Conservation (phyloP, 2,797 vertebrate species). For the Cetoscarus ocellatus region DNA sequence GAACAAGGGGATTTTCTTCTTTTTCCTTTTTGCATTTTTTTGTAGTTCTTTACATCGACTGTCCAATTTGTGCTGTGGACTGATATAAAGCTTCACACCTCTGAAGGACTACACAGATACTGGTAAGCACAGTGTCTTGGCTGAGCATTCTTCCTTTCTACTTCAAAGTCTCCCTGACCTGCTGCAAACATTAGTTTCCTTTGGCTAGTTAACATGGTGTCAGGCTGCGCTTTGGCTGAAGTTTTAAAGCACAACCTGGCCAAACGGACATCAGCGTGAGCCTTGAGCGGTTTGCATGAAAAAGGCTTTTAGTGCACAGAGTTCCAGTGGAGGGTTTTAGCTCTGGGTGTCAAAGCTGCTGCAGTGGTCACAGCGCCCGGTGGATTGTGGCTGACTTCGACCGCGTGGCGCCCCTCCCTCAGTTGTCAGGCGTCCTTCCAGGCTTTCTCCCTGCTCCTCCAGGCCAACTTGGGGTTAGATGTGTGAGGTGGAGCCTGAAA, state of each 20-base stretch:
- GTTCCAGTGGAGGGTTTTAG: conserved; percentile 65
- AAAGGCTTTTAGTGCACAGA: conserved; percentile 76
- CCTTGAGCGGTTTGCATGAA: conserved; percentile 73
- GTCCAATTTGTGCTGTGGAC: conserved; percentile 82
- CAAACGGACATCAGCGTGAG: conserved; percentile 65
- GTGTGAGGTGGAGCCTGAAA: conserved; percentile 81
- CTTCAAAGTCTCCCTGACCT: conserved; percentile 58
- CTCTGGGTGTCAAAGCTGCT: conserved; percentile 61
- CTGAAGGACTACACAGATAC: conserved; percentile 72
- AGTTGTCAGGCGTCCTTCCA: conserved; percentile 43
- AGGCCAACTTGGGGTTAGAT: conserved; percentile 67
- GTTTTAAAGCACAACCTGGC: conserved; percentile 63
- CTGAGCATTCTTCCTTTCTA: conserved; percentile 38
- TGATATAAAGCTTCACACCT: conserved; percentile 78
- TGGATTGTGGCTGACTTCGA: conserved; percentile 54
- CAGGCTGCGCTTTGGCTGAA: conserved; percentile 48
- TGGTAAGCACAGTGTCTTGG: conserved; percentile 79
- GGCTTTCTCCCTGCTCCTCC: conserved; percentile 45
- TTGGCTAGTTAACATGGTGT: conserved; percentile 64
- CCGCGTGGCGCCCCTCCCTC: conserved; percentile 45
- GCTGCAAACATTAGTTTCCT: conserved; percentile 65
- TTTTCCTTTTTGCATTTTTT: conserved; percentile 52
- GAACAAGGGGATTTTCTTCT: conserved; percentile 52
- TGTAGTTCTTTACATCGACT: conserved; percentile 53
- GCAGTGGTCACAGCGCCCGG: conserved; percentile 41